Base-by-base conservation (phyloP, 2,888 invertebrate genomes). In the Drosophila macrothrix region DNA sequence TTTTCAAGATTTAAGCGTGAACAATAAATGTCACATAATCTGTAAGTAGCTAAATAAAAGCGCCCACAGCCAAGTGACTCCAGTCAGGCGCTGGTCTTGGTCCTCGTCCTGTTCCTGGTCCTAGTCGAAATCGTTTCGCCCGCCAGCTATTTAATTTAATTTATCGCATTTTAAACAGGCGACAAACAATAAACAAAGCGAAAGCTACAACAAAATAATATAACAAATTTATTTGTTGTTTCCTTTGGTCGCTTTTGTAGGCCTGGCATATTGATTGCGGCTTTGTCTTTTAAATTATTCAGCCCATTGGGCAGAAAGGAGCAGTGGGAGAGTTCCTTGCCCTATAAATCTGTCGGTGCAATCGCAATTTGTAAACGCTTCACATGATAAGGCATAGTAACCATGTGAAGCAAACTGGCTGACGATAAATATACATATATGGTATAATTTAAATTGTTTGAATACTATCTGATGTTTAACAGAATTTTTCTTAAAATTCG, bases 11-110 rank as follows among this genome's bases (percentile, higher is more conserved):
- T 92, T 92, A 90, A 91, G 92, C 91, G 92, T 92, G 90, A 92
- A 92, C 92, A 92, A 92, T 92, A 93, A 93, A 93, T 92, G 93
- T 92, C 93, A 92, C 92, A 92, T 93, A 93, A 93, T 92, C 92
- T 92, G 90, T 92, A 92, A 93, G 90, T 85, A 83, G 84, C 89
- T 84, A 90, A 88, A 90, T 85, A 90, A 90, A 91, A 84, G 76
- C 74, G 78, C 78, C 73, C 82, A 67, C 80, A 82, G 75, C 39
- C 56, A 49, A 72, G 37, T 60, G 62, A 68, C 70, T 49, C 28
- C n/a, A 6, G 14, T 46, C 41, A 22, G 43, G 22, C 43, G 43
- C 10, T 33, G 29, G 9, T 12, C 19, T 7, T 33, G 9, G 10
- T 25, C 39, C 5, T 25, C 33, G 10, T 37, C 39, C 5, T 29